Conservation (phyloP, 1,140 invertebrate species). For the Cotesia vestalis region DNA sequence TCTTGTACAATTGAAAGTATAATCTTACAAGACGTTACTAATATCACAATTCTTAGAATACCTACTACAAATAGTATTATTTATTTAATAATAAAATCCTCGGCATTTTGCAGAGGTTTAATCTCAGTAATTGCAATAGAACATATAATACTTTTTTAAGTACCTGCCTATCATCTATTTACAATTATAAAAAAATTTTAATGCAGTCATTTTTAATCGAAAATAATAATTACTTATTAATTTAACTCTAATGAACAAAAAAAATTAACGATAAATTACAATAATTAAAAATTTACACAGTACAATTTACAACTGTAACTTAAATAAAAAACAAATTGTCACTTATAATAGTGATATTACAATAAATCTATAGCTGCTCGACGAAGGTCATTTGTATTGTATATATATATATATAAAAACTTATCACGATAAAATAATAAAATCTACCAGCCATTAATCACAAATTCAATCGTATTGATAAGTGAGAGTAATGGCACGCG, state of each 20-base stretch:
- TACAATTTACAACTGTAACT: too few species aligned
- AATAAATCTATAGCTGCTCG: too few species aligned
- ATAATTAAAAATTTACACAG: too few species aligned
- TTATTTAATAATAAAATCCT: slow-evolving; percentile 30
- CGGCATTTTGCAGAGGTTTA: slow-evolving; percentile 2
- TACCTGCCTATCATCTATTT: slow-evolving; percentile 16
- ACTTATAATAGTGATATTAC: too few species aligned
- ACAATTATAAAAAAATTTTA: slow-evolving; percentile 1
- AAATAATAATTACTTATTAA: not conserved
- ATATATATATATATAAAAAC: too few species aligned
- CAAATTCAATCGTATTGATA: not conserved
- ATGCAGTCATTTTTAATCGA: not conserved
- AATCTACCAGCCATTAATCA: too few species aligned
- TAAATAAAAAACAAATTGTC: too few species aligned
- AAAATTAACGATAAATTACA: too few species aligned
- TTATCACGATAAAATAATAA: too few species aligned
- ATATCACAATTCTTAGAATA: slow-evolving; percentile 60
- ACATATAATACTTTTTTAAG: slow-evolving; percentile 30
- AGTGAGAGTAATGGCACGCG: slow-evolving; percentile 7
- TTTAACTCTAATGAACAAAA: not conserved
- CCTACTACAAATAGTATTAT: not conserved
- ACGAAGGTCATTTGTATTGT: too few species aligned
- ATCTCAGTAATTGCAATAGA: slow-evolving; percentile 32
- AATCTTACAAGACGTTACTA: slow-evolving; percentile 53
- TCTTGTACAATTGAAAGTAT: not conserved